Base-by-base conservation (phyloP, 2,888 invertebrate genomes). In the Cryptus viduatorius region DNA sequence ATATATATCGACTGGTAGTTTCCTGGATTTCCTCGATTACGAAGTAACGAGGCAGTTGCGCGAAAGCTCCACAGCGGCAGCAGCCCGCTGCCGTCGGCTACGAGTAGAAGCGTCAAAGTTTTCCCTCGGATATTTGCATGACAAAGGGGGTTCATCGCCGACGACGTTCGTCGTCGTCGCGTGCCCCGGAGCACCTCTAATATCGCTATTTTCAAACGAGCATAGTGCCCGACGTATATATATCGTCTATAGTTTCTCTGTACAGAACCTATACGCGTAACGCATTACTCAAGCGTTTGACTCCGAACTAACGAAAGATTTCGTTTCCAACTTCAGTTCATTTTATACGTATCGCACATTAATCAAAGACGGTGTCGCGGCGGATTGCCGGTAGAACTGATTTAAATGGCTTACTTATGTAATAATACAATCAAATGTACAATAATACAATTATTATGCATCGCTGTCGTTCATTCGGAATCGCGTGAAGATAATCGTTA, bases 41-140 rank as follows among this genome's bases (percentile, higher is more conserved):
- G 56, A 76, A 65, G 76, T 77, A 82, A 77, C 81, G 81, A 77
- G 76, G 76, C 71, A 71, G 71, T 82, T 71, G 48, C 29, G 56
- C 46, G 19, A 14, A 53, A n/a, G 59, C 64, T 48, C 44, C 31
- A 16, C 29, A 42, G 31, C 50, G 12, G 1, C 42, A 46, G 53
- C 53, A 69, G 31, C 48, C 46, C 61, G 10, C 61, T 61, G 67
- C 75, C 80, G 59, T 50, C 59, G 80, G 80, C 80, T 59, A 61
- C 68, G 59, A 68, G 53, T 46, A 46, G 31, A 61, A 37, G 75
- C 53, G 48, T 71, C 76, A 71, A 82, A 82, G 76, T 82, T 82
- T 82, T 82, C 76, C 75, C 76, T 64, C 56, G 69, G 19, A 64
- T 82, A 79, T 81, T 82, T 82, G 81, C 81, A 82, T 82, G 81